Conservation (phyloP, 2,113 vertebrate species). For the Cyphomyrus discorhynchus region DNA sequence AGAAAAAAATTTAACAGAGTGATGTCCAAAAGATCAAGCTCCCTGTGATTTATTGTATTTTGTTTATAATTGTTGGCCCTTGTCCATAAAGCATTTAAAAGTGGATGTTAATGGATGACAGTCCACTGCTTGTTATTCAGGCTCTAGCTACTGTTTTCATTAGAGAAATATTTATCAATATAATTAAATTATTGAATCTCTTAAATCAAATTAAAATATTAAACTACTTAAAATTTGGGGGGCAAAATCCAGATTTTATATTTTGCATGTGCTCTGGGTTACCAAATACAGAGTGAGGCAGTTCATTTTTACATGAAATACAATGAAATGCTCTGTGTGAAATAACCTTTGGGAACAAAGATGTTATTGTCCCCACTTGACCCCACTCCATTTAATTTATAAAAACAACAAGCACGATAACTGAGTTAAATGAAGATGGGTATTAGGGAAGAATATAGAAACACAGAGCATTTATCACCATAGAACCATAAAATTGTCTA, state of each 20-base stretch:
- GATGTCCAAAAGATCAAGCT: not conserved
- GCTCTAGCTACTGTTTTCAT: not conserved
- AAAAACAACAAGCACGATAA: not conserved
- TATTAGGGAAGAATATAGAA: not conserved
- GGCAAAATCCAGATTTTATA: not conserved
- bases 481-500: not conserved
- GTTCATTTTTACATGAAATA: not conserved
- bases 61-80: not conserved
- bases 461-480: not conserved
- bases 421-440: not conserved
- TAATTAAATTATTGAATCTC: not conserved
- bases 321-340: not conserved
- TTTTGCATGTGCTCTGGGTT: not conserved
- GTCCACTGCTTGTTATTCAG: not conserved
- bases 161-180: not conserved
- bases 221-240: not conserved
- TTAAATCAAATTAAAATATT: not conserved
- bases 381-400: not conserved
- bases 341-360: not conserved
- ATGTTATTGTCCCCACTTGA: not conserved
- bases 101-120: not conserved
- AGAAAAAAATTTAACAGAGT: not conserved
- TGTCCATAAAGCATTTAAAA: not conserved
- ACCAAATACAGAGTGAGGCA: not conserved
- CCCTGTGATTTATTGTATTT: not conserved